phyloP scores from a whole-genome alignment of 2,888 invertebrate species.

The Seira ritae region DNA sequence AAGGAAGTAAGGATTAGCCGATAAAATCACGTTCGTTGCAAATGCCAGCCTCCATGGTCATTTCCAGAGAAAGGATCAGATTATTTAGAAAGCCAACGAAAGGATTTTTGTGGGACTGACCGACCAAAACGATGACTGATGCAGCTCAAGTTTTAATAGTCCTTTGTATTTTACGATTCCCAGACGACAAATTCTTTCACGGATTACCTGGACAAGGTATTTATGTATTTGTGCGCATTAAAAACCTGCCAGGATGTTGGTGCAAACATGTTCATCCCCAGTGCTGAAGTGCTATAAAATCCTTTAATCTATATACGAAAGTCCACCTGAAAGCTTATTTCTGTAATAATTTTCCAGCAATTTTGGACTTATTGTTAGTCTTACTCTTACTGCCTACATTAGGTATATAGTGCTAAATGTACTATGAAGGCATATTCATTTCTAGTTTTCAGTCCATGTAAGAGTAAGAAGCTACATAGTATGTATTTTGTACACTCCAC shows the following conservation, averaged over 20 bases:
- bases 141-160: neutral
- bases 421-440: too few relatives aligned
- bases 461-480: too few relatives aligned
- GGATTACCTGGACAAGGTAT: conserved; percentile 20
- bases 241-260: neutral
- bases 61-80: neutral
- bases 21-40: neutral
- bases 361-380: too few relatives aligned
- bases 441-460: too few relatives aligned
- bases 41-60: neutral
- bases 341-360: too few relatives aligned
- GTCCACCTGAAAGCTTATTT: too few relatives aligned
- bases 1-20: too few relatives aligned
- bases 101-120: neutral
- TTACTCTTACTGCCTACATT: too few relatives aligned
- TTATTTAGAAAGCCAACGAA: neutral
- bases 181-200: conserved; percentile 52
- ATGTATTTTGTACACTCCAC: neutral
- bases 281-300: neutral
- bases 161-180: conserved; percentile 43
- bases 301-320: too few relatives aligned
- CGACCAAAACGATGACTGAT: neutral
- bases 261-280: neutral
- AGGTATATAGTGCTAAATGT: too few relatives aligned
- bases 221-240: neutral